Evolutionary conservation across 2,113 vertebrate genomes (phyloP).

Genomic region (Aptenodytes patagonicus): DNA sequence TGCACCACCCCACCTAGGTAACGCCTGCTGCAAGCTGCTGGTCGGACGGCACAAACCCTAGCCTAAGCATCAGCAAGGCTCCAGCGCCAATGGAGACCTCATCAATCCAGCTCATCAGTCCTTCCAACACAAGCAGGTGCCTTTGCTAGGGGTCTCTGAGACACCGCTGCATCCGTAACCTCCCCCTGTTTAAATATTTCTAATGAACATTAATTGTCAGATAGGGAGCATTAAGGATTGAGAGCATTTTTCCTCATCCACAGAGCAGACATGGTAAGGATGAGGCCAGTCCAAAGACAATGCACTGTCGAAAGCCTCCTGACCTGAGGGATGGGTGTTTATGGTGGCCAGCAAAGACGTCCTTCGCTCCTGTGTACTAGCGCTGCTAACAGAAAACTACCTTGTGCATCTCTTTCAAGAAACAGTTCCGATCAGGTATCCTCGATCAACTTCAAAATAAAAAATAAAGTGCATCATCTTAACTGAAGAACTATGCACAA

Average conservation of each 20-base stretch:
- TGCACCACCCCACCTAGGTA: background rate
- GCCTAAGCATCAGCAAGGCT: background rate
- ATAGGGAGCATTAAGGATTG: background rate
- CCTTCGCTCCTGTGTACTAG: background rate
- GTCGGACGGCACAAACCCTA: rapidly evolving
- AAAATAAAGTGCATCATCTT: background rate
- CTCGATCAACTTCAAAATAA: background rate
- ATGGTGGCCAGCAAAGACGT: background rate
- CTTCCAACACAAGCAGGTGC: background rate
- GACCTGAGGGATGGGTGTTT: background rate
- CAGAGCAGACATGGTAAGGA: background rate
- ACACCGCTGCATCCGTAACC: background rate
- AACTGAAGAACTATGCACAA: background rate
- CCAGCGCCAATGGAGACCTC: background rate
- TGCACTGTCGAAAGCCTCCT: background rate
- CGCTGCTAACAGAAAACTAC: background rate
- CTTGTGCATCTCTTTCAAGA: background rate
- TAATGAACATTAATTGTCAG: background rate
- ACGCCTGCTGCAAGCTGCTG: rapidly evolving
- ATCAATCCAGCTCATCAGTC: background rate
- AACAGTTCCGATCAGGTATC: background rate
- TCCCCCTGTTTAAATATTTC: background rate
- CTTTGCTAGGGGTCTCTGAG: background rate
- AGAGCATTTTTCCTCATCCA: background rate
- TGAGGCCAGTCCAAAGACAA: background rate